Base-by-base conservation (phyloP, 2,797 vertebrate species). In the Mormyrus proboscirostris region DNA sequence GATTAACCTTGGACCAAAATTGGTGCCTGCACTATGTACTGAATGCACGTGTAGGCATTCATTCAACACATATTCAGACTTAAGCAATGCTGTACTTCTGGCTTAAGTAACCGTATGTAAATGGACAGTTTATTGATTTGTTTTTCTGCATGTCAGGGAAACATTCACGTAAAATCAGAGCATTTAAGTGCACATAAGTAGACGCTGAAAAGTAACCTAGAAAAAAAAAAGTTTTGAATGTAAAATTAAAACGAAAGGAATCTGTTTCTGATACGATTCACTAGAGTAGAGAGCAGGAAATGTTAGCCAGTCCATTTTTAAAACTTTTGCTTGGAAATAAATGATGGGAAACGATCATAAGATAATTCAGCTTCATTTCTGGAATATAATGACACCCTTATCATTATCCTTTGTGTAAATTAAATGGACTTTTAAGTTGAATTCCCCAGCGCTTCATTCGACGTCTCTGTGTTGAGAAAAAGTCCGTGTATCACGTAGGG, bases 401-500 rank as follows among this genome's bases (percentile, higher is more conserved):
- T 82, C 76, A 82, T 16, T n/a, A 82, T 47, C 8, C 76, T 82
- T 82, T 82, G 76, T 47, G 76, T 8, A 82, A 82, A 82, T 22
- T 82, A 47, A 82, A 82, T 82, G 76, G 38, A 47, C 76, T 82
- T 47, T 82, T 44, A 82, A 82, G 76, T n/a, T n/a, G 41, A 82
- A 82, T 47, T 82, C 19, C 41, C 41, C 41, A 79, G 33, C 14
- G n/a, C 38, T 73, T 73, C 65, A 38, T 12, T 73, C 4, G 12
- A 47, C 76, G 47, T 82, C n/a, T 44, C 76, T 47, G 6, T 79
- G 14, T 79, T 8, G 44, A 79, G 44, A 73, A 73, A n/a, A 79
- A 41, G 38, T 79, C 47, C 47, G 16, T n/a, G 41, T 47, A 82
- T 22, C 76, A 47, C n/a, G 76, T 33, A 47, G 16, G 76, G 7